These are phyloP conservation scores for Miichthys miiuy DNA, from an alignment of 2,797 vertebrate species.

Conservation along the genomic window DNA sequence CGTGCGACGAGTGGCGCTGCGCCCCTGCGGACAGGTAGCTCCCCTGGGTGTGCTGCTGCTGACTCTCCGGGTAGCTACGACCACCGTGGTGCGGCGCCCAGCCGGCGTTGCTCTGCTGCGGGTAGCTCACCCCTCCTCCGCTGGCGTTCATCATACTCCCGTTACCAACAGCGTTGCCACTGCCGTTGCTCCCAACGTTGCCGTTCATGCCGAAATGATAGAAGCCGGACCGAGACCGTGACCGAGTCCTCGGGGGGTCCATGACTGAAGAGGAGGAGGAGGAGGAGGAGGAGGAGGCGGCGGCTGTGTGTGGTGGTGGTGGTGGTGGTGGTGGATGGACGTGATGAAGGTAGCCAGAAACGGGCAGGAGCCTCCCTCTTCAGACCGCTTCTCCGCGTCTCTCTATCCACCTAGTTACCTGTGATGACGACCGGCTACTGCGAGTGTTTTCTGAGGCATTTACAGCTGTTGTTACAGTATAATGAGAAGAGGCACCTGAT, in stretches of 20 bases:
- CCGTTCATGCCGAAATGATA: constrained; percentile 84
- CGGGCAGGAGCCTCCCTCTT: constrained; percentile 65
- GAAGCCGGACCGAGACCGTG: constrained; percentile 86
- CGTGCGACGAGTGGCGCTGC: constrained; percentile 80
- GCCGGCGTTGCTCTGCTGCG: constrained; percentile 80
- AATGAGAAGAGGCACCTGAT: constrained; percentile 55
- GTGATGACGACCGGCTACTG: constrained; percentile 52
- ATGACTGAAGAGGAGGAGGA: constrained; percentile 69
- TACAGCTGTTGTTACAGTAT: constrained; percentile 45
- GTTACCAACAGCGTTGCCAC: constrained; percentile 67
- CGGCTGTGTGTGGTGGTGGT: no score
- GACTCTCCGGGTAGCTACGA: constrained; percentile 80
- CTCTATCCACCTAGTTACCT: constrained; percentile 60
- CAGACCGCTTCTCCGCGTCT: constrained; percentile 55
- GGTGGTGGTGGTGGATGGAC: constrained; percentile 70
- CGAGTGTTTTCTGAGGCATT: constrained; percentile 66
- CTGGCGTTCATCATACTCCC: constrained; percentile 76
- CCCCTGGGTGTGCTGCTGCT: constrained; percentile 77
- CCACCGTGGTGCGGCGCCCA: constrained; percentile 81
- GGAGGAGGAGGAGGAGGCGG: no score
- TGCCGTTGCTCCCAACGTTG: constrained; percentile 66
- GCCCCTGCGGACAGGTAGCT: constrained; percentile 80
- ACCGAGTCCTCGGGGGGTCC: constrained; percentile 88
- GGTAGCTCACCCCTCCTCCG: constrained; percentile 79
- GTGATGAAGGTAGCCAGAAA: constrained; percentile 65